A percentile compares a stretch with the other conserved stretches of the same genome.
Evolutionary conservation across 2,888 invertebrate species (phyloP).

Genomic region (Acrobasis suavella): DNA sequence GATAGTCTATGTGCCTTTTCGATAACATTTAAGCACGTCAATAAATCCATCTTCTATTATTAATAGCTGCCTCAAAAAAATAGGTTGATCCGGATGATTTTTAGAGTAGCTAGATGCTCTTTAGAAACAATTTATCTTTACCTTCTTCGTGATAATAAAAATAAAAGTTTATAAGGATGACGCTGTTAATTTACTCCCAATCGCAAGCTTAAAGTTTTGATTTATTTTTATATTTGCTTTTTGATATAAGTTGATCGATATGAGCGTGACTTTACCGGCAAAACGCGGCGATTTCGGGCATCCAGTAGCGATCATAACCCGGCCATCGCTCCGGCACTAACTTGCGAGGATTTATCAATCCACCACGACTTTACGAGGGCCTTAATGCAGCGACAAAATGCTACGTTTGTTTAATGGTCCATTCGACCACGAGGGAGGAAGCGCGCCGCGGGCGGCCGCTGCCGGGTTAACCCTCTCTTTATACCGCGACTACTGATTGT

Average conservation of each 20-base stretch:
- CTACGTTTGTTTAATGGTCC: conserved; percentile 34
- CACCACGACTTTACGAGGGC: conserved; percentile 60
- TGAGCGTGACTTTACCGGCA: not conserved
- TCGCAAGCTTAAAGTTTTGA: no score
- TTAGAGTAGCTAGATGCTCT: no score
- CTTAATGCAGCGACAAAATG: conserved; percentile 43
- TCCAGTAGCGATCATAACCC: conserved; percentile 51
- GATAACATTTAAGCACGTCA: no score
- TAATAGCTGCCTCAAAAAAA: no score
- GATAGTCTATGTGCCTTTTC: no score
- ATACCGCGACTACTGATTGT: conserved; percentile 46
- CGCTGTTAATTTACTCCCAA: no score
- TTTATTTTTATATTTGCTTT: no score
- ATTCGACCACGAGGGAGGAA: conserved; percentile 55
- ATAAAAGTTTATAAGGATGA: no score
- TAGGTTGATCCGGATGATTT: no score
- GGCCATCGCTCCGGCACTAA: conserved; percentile 50
- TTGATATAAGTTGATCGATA: not conserved
- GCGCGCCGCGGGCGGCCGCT: conserved; percentile 64
- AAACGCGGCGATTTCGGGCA: conserved; percentile 36
- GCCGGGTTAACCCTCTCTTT: conserved; percentile 59
- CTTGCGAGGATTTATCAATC: conserved; percentile 59
- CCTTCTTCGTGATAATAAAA: no score
- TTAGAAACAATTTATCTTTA: no score
- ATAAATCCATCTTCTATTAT: no score